Evolutionary conservation across 1,140 invertebrate species (phyloP).

Genomic region (Glossosoma conforme): DNA sequence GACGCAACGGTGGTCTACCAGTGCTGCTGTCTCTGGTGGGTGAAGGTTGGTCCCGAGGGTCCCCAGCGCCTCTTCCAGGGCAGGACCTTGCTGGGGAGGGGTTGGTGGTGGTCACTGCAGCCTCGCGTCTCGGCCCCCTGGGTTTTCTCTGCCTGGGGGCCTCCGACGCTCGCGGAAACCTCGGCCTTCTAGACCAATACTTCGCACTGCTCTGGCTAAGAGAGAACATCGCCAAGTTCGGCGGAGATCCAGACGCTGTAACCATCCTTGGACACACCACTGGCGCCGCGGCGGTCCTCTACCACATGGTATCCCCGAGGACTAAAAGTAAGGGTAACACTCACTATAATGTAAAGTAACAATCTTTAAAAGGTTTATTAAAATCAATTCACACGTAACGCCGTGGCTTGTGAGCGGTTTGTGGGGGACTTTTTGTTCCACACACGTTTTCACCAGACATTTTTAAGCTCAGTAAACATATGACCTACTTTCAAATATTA

Average conservation of each 20-base stretch:
- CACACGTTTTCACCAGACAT: too few species aligned
- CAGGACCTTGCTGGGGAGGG: constrained; percentile 63
- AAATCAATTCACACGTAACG: background rate
- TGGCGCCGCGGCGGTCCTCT: constrained; percentile 56
- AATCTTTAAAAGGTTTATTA: too few species aligned
- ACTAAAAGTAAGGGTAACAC: constrained; percentile 51
- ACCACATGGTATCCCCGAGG: constrained; percentile 57
- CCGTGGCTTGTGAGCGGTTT: too few species aligned
- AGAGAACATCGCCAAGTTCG: constrained; percentile 65
- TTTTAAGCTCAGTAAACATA: too few species aligned
- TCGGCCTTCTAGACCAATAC: constrained; percentile 67
- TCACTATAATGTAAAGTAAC: too few species aligned
- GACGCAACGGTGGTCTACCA: constrained; percentile 51
- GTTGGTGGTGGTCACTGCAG: constrained; percentile 58
- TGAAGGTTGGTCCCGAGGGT: constrained; percentile 40
- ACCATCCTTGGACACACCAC: constrained; percentile 67
- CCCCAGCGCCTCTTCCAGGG: constrained; percentile 45
- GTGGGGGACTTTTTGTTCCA: too few species aligned
- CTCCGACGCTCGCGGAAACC: constrained; percentile 55
- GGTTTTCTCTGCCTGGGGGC: constrained; percentile 66
- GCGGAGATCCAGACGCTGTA: constrained; percentile 62
- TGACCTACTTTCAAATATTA: too few species aligned
- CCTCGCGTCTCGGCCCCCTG: constrained; percentile 60
- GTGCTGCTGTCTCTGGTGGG: constrained; percentile 57
- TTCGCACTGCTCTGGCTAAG: constrained; percentile 66